These are phyloP conservation scores for Hemiscyllium ocellatum DNA, from an alignment of 2,113 vertebrate species.

Conservation along the genomic window DNA sequence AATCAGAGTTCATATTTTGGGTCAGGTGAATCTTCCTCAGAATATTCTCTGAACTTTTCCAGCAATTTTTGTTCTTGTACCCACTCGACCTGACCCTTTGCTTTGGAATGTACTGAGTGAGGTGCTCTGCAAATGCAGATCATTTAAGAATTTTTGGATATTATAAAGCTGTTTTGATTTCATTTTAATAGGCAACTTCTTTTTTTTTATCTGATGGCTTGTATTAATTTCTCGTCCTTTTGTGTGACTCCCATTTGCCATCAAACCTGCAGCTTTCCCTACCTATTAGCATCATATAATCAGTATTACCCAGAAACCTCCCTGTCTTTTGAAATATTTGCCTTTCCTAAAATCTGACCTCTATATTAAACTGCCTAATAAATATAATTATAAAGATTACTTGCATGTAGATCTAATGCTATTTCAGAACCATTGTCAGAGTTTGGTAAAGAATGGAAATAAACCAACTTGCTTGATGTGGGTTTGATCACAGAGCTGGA, in stretches of 20 bases:
- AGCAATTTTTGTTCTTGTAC: too few species aligned
- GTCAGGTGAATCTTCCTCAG: too few species aligned
- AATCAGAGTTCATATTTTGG: too few species aligned
- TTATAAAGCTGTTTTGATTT: background rate
- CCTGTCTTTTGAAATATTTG: background rate
- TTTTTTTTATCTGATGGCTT: background rate
- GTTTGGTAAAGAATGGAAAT: background rate
- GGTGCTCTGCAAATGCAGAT: background rate
- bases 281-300: background rate
- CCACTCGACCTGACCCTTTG: too few species aligned
- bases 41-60: too few species aligned
- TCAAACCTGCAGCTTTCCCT: background rate
- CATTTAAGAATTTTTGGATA: background rate
- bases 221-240: background rate
- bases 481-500: too few species aligned
- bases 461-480: background rate
- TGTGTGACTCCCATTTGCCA: background rate
- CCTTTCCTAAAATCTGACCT: background rate
- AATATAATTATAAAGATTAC: background rate
- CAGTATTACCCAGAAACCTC: background rate
- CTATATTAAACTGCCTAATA: background rate
- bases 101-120: background rate
- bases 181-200: background rate
- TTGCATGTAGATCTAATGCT: background rate
- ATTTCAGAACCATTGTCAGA: background rate